Base-by-base conservation (phyloP, 2,113 vertebrate genomes). In the Turnix velox region DNA sequence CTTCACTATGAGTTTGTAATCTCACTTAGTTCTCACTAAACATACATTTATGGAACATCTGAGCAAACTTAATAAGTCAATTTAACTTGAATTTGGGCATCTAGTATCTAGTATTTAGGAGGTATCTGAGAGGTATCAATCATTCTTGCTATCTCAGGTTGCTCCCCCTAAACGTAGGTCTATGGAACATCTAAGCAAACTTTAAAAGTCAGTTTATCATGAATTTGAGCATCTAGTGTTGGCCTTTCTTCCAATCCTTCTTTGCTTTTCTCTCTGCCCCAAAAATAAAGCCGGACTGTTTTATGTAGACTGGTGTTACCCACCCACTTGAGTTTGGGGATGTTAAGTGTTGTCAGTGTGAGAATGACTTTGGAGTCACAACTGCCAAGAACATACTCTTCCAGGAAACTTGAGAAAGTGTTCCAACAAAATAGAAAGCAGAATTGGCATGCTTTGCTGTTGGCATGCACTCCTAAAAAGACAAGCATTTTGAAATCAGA, bases 351-450 rank as follows among this genome's bases (percentile, higher is more conserved):
- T 91, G 81, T 84, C 71, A 88, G 1, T 57, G 79, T 39, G 72
- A 52, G 68, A 79, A 67, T 61, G 68, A 76, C 88, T 25, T 59
- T 77, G 0, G 15, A 49, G 86, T 69, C 87, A 3, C 18, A 42
- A 17, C 71, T 97, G 84, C 92, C 92, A 83, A 85, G 80, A 78
- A 76, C 85, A 54, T 82, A 54, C 52, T 87, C 84, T 90, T 79
- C 94, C 91, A 95, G 76, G 91, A 93, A 94, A 96, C 82, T 90
- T 35, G 91, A 90, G 93, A 85, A 86, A 72, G 49, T 30, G 72
- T 76, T 97, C 92, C 87, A 95, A 16, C 45, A 87, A 90, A 93
- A 67, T 92, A 95, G 90, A 84, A 90, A 91, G 93, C 87, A 93
- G 62, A 95, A 48, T 46, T 90, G 95, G 66, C 89, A 2, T 72